These are phyloP conservation scores for Probaryconus sp. DNA, from an alignment of 1,140 invertebrate species.

Conservation along the genomic window DNA sequence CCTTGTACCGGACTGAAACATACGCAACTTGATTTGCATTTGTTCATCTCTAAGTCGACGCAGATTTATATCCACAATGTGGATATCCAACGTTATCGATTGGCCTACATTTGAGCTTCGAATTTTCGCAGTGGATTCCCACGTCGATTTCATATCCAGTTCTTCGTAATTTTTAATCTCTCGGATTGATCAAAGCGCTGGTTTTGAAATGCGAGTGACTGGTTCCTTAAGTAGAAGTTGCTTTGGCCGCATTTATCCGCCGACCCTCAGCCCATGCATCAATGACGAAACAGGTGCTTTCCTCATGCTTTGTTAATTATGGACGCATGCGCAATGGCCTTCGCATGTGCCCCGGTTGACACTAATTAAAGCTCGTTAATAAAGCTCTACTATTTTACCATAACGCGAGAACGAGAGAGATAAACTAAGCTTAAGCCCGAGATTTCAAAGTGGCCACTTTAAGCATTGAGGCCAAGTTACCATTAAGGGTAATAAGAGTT, in stretches of 20 bases:
- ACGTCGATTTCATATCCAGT: constrained; percentile 4
- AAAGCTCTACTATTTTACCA: constrained; percentile 51
- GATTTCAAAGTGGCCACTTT: constrained; percentile 42
- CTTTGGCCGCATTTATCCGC: constrained; percentile 2
- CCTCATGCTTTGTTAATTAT: constrained; percentile 17
- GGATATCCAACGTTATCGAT: constrained; percentile 61
- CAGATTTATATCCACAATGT: constrained; percentile 59
- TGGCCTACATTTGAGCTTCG: constrained; percentile 54
- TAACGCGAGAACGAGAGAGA: constrained; percentile 27
- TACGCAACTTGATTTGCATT: constrained; percentile 60
- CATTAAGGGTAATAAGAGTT: constrained; percentile 47
- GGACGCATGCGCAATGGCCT: constrained; percentile 32
- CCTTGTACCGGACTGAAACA: constrained; percentile 32
- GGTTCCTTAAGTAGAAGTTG: constrained; percentile 2
- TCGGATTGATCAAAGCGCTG: neutral
- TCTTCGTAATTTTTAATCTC: constrained; percentile 32
- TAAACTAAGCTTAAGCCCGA: constrained; percentile 39
- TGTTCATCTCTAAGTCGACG: constrained; percentile 57
- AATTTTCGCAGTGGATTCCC: constrained; percentile 23
- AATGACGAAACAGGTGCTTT: constrained; percentile 22
- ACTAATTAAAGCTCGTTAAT: constrained; percentile 62
- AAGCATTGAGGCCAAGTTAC: constrained; percentile 41
- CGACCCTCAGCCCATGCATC: constrained; percentile 9
- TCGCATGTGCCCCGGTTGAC: constrained; percentile 45
- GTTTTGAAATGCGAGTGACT: constrained; percentile 2